A percentile compares a stretch with the other conserved stretches of the same genome.
These are phyloP conservation scores for Adrianichthys oophorus DNA, from an alignment of 2,797 vertebrate genomes.

Conservation along the genomic window DNA sequence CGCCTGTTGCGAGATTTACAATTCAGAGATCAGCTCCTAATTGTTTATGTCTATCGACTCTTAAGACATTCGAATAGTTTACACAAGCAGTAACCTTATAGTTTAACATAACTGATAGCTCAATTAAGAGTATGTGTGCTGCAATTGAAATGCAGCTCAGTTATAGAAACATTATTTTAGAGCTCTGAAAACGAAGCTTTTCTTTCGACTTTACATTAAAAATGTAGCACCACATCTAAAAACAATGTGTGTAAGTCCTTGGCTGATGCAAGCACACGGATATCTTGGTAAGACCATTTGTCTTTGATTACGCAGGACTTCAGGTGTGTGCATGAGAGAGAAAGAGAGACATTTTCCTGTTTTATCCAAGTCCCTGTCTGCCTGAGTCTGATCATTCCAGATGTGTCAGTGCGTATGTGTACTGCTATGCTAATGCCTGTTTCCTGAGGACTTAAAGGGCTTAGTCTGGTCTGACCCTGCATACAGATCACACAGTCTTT, in stretches of 20 bases:
- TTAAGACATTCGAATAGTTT: neutral
- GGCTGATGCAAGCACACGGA: constrained; percentile 67
- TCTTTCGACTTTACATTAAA: constrained; percentile 37
- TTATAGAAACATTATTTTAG: neutral
- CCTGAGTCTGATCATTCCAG: constrained; percentile 61
- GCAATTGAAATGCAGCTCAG: neutral
- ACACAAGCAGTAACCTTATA: neutral
- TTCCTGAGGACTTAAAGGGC: constrained; percentile 81
- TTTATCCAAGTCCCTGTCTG: constrained; percentile 67
- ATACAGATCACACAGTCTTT: constrained; percentile 81
- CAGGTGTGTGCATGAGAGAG: constrained; percentile 44
- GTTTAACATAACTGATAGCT: neutral
- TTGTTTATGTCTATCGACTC: neutral
- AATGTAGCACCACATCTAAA: constrained; percentile 44
- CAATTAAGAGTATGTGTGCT: neutral
- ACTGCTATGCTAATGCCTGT: constrained; percentile 81
- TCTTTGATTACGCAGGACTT: constrained; percentile 64
- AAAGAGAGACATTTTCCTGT: constrained; percentile 52
- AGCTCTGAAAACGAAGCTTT: constrained; percentile 17
- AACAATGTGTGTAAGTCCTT: constrained; percentile 42
- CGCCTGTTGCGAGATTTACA: constrained; percentile 71
- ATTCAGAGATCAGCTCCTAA: neutral
- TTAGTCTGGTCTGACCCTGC: constrained; percentile 81
- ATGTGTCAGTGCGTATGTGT: constrained; percentile 56
- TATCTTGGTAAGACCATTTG: constrained; percentile 62